A percentile compares a stretch with the other conserved stretches of the same genome.
Evolutionary conservation across 2,113 vertebrate genomes (phyloP).

Genomic region (western clawed frog (Xenopus tropicalis)): UCB_Xtro_10.0 CM004448.2:99440501-99441000

Average conservation of each 20-base stretch:
- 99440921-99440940: no score
- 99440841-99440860: slow-evolving; percentile 10
- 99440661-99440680: slow-evolving; percentile 52
- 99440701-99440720: slow-evolving; percentile 57
- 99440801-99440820: slow-evolving; percentile 41
- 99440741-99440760: slow-evolving; percentile 49
- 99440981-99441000: no score
- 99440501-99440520: slow-evolving; percentile 30
- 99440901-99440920: no score
- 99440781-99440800: slow-evolving; percentile 40
- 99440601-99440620: slow-evolving; percentile 54
- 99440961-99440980: no score
- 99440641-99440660: slow-evolving; percentile 50
- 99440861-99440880: slow-evolving; percentile 36
- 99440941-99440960: no score
- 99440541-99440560: slow-evolving; percentile 53
- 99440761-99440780: slow-evolving; percentile 53
- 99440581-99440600: slow-evolving; percentile 53
- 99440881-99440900: background rate
- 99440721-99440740: slow-evolving; percentile 50
- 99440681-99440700: slow-evolving; percentile 24
- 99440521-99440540: slow-evolving; percentile 49
- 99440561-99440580: slow-evolving; percentile 50
- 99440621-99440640: slow-evolving; percentile 45
- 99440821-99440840: slow-evolving; percentile 42